phyloP scores from a whole-genome alignment of 2,888 invertebrate species.

The Amblyteles armatorius region DNA sequence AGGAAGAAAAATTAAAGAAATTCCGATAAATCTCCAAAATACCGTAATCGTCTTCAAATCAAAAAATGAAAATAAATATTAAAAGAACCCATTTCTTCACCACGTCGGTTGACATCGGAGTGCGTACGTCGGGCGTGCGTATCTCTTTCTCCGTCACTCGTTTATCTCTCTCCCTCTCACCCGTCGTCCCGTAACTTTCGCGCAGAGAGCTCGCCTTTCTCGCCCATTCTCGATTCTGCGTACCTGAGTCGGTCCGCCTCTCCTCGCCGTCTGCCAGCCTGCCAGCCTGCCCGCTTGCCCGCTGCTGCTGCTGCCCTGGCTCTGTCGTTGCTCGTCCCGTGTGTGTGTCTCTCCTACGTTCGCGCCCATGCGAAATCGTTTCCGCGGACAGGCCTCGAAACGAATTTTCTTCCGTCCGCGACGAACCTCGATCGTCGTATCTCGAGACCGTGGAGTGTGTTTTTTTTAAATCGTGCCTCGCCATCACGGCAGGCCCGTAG shows the following conservation, averaged over 20 bases:
- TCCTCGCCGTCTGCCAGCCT: constrained; percentile 4
- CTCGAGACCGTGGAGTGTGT: no score
- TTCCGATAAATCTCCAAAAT: no score
- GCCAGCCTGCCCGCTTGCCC: constrained; percentile 18
- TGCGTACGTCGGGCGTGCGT: constrained; percentile 68
- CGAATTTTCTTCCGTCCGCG: no score
- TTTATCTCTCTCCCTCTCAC: constrained; percentile 10
- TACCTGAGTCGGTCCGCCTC: constrained; percentile 27
- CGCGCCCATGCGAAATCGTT: constrained; percentile 65
- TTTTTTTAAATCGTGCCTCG: no score
- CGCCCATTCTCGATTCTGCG: constrained; percentile 45
- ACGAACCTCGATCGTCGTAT: no score
- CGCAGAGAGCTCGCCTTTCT: constrained; percentile 18
- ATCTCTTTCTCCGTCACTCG: constrained; percentile 40
- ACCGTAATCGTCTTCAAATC: not conserved
- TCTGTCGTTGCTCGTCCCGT: constrained; percentile 2
- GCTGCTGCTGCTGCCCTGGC: constrained; percentile 1
- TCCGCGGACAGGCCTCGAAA: not conserved
- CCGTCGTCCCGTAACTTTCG: constrained; percentile 5
- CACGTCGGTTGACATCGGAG: constrained; percentile 60
- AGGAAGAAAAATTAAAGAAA: no score
- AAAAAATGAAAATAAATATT: not conserved
- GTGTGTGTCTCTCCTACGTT: constrained; percentile 18
- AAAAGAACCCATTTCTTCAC: not conserved
- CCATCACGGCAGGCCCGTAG: no score